Conservation (phyloP, 2,888 invertebrate genomes). For the Chrysolina oricalcia region DNA sequence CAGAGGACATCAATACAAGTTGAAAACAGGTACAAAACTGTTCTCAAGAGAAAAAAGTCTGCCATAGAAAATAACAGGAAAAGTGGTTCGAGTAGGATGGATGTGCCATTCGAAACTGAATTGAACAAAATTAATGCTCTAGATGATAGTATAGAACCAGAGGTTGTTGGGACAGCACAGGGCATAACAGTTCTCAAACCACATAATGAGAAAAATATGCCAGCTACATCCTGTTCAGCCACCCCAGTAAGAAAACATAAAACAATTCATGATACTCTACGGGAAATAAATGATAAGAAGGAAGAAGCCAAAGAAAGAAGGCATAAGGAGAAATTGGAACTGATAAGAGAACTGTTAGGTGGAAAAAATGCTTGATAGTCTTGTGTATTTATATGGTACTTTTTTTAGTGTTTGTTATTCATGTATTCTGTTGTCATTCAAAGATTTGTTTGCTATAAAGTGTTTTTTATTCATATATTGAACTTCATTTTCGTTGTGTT, state of each 20-base stretch:
- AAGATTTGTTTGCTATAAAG: too few relatives aligned
- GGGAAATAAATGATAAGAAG: constrained; percentile 25
- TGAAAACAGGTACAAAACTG: constrained; percentile 53
- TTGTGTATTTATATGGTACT: too few relatives aligned
- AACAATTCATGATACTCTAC: not conserved
- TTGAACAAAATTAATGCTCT: constrained; percentile 49
- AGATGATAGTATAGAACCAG: constrained; percentile 55
- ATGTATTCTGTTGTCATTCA: too few relatives aligned
- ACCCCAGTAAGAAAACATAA: constrained; percentile 20
- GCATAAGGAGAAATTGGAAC: constrained; percentile 30
- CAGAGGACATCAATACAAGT: constrained; percentile 38
- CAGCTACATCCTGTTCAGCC: constrained; percentile 7
- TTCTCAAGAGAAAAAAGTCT: constrained; percentile 51
- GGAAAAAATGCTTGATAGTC: constrained; percentile 2
- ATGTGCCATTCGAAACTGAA: constrained; percentile 50
- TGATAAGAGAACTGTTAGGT: too few relatives aligned
- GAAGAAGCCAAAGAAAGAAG: constrained; percentile 27
- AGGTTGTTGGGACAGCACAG: constrained; percentile 40
- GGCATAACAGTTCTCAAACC: constrained; percentile 24
- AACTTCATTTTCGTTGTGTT: too few relatives aligned
- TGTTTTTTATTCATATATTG: too few relatives aligned
- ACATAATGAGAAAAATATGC: too few relatives aligned
- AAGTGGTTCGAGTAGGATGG: constrained; percentile 39
- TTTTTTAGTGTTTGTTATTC: not conserved
- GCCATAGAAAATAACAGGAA: constrained; percentile 48